Evolutionary conservation across 2,888 invertebrate species (phyloP).

Genomic region (Lobophora halterata): DNA sequence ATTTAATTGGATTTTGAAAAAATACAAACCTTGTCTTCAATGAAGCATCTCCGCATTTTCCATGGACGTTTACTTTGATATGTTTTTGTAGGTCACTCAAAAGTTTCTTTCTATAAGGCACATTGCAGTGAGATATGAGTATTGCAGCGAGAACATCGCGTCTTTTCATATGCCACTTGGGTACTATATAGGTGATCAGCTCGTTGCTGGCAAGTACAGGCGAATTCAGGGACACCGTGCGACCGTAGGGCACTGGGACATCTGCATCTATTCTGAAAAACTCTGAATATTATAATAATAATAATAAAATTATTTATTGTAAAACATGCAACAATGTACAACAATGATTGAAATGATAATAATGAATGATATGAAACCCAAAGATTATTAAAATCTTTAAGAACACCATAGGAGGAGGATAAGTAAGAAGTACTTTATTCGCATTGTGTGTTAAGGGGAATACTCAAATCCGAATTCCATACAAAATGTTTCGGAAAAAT

Average conservation of each 20-base stretch:
- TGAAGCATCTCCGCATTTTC: slow-evolving; percentile 68
- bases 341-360: too few relatives aligned
- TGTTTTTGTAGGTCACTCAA: slow-evolving; percentile 78
- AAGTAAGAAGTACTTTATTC: too few relatives aligned
- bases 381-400: too few relatives aligned
- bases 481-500: too few relatives aligned
- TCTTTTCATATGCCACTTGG: slow-evolving; percentile 66
- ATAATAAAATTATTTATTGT: too few relatives aligned
- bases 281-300: too few relatives aligned
- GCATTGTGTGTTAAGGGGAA: too few relatives aligned
- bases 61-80: slow-evolving; percentile 81
- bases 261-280: slow-evolving; percentile 82
- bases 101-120: slow-evolving; percentile 73
- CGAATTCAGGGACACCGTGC: slow-evolving; percentile 60
- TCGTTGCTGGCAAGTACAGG: slow-evolving; percentile 10
- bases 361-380: too few relatives aligned
- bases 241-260: slow-evolving; percentile 85
- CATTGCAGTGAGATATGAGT: slow-evolving; percentile 81
- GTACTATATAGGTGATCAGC: slow-evolving; percentile 44
- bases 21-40: slow-evolving; percentile 27
- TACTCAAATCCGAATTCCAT: too few relatives aligned
- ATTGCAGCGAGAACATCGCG: slow-evolving; percentile 72
- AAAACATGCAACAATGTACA: too few relatives aligned
- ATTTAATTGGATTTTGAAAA: too few relatives aligned
- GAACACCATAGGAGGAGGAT: too few relatives aligned